These are phyloP conservation scores for Cetoscarus ocellatus DNA, from an alignment of 2,797 vertebrate genomes.

Conservation along the genomic window DNA sequence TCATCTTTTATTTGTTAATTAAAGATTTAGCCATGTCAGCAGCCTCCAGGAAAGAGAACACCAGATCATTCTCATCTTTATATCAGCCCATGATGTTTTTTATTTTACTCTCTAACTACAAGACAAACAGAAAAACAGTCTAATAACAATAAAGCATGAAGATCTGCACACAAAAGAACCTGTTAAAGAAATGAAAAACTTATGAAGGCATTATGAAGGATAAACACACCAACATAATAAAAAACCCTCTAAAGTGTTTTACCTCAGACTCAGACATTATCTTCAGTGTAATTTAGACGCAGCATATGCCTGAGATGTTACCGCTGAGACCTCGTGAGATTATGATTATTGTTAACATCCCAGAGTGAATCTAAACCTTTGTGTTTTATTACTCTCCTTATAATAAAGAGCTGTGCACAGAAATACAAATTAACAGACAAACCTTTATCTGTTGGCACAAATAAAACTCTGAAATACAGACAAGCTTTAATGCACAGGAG, in stretches of 20 bases:
- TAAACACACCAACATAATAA: conserved; percentile 12
- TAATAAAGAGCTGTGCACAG: no score
- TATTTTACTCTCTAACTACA: neutral
- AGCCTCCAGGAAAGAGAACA: conserved; percentile 10
- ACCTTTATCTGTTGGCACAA: no score
- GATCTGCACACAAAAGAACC: neutral
- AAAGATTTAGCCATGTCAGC: neutral
- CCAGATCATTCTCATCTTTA: conserved; percentile 10
- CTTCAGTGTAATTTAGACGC: conserved; percentile 23
- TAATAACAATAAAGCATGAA: no score
- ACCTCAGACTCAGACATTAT: conserved; percentile 19
- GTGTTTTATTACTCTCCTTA: no score
- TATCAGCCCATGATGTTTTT: conserved; percentile 24
- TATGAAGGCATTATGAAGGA: conserved; percentile 1
- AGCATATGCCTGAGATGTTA: conserved; percentile 34
- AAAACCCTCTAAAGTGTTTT: conserved; percentile 16
- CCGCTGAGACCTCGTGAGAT: conserved; percentile 39
- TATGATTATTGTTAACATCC: no score
- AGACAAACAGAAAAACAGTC: no score
- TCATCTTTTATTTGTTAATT: neutral
- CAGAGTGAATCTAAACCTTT: no score
- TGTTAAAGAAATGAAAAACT: conserved; percentile 14
- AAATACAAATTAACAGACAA: no score
- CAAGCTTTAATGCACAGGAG: no score
- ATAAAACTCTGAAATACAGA: no score